Base-by-base conservation (phyloP, 2,113 vertebrate species). In the Raja brachyura region DNA sequence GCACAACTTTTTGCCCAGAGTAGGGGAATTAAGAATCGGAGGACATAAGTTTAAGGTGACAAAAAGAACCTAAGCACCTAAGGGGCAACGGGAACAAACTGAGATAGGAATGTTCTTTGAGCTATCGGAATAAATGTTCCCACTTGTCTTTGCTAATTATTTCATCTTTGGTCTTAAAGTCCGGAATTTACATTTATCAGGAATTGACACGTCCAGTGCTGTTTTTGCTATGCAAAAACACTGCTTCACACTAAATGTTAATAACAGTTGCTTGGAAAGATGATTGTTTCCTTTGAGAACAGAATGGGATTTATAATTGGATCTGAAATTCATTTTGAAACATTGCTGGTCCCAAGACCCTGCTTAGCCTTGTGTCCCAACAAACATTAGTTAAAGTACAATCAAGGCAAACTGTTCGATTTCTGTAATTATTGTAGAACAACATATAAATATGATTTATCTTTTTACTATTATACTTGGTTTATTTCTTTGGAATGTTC, bases 331-430 rank as follows among this genome's bases (percentile, higher is more conserved):
- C 90, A 92, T 73, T 92, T 16, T 48, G 39, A 73, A 70, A 74
- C 39, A 54, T 4, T 73, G 90, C 68, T 73, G 90, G 66, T 92
- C 90, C 90, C 90, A 73, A 92, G 90, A 73, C 68, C 20, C 66
- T 92, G 68, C 90, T 92, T 92, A 92, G 20, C 66, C 33, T 92
- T 25, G 63, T 92, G 33, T 92, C 68, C 90, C 90, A 70, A 73
- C 73, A 92, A 92, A 92, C 90, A 28, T 92, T 92, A 92, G 90
- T 92, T 68, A 74, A 92, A 92, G 90, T 92, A 92, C 33, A 92
- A 92, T 73, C 90, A 92, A 70, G 68, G 39, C 59, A 73, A 92
- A 92, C 90, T 92, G 90, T 14, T 92, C 90, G 73, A 73, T 73
- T 92, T 92, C 90, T 92, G 90, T 92, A 92, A 92, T 92, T 74